Evolutionary conservation across 2,113 vertebrate genomes (phyloP).

Genomic region (Myotis lucifugus): DNA sequence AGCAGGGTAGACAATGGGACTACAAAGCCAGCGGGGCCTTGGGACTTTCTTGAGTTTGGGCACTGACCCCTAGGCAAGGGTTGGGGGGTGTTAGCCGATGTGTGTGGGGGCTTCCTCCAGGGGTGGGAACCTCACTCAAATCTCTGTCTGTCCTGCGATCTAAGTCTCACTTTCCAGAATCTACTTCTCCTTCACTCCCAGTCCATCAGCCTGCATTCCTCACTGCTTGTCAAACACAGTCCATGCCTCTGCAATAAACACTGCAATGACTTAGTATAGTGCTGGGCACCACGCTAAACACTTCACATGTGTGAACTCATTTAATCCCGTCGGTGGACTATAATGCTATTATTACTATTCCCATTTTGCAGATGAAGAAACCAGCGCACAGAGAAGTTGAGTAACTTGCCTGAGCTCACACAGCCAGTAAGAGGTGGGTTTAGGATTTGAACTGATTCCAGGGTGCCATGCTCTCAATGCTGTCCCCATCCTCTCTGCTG

Average conservation of each 20-base stretch:
- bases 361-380: background rate
- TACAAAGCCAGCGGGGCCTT: background rate
- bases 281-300: background rate
- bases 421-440: accelerated
- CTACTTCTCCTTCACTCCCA: background rate
- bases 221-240: background rate
- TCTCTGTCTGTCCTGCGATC: background rate
- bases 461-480: background rate
- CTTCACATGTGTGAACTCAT: background rate
- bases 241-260: background rate
- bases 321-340: background rate
- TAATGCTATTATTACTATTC: background rate
- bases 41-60: background rate
- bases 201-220: background rate
- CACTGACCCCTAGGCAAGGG: background rate
- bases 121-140: background rate
- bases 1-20: background rate
- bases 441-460: background rate
- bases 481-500: background rate
- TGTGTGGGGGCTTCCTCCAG: background rate
- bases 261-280: background rate
- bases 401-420: background rate
- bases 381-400: background rate
- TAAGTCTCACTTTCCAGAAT: background rate
- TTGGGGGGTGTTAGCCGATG: too few species aligned